phyloP scores from a whole-genome alignment of 2,113 vertebrate species.

The Conger conger region DNA sequence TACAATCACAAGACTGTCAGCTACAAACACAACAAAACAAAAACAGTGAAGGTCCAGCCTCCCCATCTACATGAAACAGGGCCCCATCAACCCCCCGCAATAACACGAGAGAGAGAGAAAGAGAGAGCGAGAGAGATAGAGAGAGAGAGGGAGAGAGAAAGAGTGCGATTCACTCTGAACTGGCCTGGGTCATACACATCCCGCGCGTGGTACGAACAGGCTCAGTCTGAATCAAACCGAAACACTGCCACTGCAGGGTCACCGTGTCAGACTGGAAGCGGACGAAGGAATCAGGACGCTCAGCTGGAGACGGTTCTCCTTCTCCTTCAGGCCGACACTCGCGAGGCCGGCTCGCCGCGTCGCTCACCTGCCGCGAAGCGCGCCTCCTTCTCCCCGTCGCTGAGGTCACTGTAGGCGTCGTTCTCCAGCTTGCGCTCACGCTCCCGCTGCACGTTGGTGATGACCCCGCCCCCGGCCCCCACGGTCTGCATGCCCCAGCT shows the following conservation, averaged over 20 bases:
- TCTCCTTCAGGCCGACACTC: too few species aligned
- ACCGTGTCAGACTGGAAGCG: not conserved
- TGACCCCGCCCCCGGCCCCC: constrained; percentile 58
- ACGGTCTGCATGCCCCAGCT: constrained; percentile 86
- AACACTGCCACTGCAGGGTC: too few species aligned
- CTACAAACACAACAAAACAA: too few species aligned
- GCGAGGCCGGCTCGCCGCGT: not conserved
- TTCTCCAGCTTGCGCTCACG: constrained; percentile 85
- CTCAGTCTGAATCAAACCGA: too few species aligned
- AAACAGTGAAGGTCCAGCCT: too few species aligned
- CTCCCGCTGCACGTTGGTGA: constrained; percentile 81
- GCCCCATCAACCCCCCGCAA: too few species aligned
- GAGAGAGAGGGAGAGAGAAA: constrained; percentile 5
- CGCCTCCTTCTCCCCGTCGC: constrained; percentile 95
- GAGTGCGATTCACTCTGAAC: not conserved
- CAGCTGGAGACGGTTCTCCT: not conserved
- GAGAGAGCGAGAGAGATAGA: too few species aligned
- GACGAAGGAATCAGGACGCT: not conserved
- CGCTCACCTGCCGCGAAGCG: constrained; percentile 88
- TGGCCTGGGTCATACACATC: too few species aligned
- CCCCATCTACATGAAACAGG: too few species aligned
- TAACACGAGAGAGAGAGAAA: too few species aligned
- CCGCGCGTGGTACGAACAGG: too few species aligned
- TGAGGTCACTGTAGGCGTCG: constrained; percentile 94
- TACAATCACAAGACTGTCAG: too few species aligned